Percentiles rank a stretch among this genome's conserved stretches.
These are phyloP conservation scores for Aricia artaxerxes DNA, from an alignment of 2,888 invertebrate genomes.

Conservation along the genomic window DNA sequence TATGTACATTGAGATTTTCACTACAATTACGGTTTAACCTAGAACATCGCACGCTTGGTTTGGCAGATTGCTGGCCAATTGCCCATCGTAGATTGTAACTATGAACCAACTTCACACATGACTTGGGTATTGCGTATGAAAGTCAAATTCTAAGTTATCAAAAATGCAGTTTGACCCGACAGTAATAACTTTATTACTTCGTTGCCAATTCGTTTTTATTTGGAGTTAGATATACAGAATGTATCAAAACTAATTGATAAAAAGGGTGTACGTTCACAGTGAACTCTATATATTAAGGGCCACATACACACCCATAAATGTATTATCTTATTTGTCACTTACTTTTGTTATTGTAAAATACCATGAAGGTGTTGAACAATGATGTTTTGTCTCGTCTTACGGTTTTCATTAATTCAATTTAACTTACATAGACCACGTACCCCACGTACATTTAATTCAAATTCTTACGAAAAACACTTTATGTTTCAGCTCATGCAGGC, in stretches of 20 bases:
- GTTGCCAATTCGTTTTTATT: not conserved
- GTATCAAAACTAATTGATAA: too few species aligned
- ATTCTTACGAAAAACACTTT: not conserved
- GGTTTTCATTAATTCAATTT: too few species aligned
- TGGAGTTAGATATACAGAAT: too few species aligned
- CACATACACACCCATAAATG: too few species aligned
- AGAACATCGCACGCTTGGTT: constrained; percentile 6
- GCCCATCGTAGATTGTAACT: not conserved
- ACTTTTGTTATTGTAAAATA: too few species aligned
- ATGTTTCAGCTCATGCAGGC: constrained; percentile 79
- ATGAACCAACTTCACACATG: not conserved
- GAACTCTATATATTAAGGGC: too few species aligned
- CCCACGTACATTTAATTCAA: not conserved
- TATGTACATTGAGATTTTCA: not conserved
- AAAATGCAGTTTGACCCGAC: not conserved
- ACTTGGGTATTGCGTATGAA: constrained; percentile 48
- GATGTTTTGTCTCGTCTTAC: not conserved
- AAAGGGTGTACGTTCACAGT: too few species aligned
- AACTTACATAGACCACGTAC: too few species aligned
- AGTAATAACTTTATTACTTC: not conserved
- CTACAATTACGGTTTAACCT: not conserved
- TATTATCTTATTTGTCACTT: too few species aligned
- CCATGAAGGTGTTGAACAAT: too few species aligned
- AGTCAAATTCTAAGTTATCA: constrained; percentile 44
- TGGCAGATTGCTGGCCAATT: constrained; percentile 4